These are phyloP conservation scores for Mimachlamys varia DNA, from an alignment of 2,888 invertebrate species.

Conservation along the genomic window DNA sequence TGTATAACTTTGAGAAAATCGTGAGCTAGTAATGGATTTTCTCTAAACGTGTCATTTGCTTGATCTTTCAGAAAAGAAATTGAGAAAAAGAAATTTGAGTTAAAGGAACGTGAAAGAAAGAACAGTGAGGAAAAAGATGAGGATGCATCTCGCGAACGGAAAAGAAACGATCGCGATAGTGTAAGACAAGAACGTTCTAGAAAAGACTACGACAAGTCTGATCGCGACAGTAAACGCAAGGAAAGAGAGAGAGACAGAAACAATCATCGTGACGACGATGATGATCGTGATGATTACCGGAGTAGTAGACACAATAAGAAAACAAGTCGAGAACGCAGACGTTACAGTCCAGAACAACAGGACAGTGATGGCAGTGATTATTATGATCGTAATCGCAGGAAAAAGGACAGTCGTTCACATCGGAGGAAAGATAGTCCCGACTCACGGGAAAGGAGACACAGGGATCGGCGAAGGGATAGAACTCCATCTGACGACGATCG, in stretches of 20 bases:
- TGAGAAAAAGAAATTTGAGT: constrained; percentile 27
- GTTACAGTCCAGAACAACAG: constrained; percentile 13
- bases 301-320: constrained; percentile 45
- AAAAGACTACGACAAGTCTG: constrained; percentile 41
- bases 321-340: constrained; percentile 28
- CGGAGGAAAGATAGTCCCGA: not conserved
- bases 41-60: not conserved
- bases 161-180: constrained; percentile 46
- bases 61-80: constrained; percentile 36
- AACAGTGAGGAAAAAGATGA: not conserved
- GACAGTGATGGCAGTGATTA: not conserved
- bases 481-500: constrained; percentile 3
- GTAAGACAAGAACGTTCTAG: constrained; percentile 38
- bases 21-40: no score
- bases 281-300: constrained; percentile 41
- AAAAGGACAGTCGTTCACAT: not conserved
- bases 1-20: no score
- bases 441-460: not conserved
- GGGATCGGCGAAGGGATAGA: not conserved
- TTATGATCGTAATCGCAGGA: not conserved
- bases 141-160: not conserved
- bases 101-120: not conserved
- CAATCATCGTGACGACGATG: constrained; percentile 38
- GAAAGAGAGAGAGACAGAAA: constrained; percentile 32
- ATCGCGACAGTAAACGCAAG: constrained; percentile 34